Evolutionary conservation across 2,113 vertebrate genomes (phyloP), one percentile per base, ranked within the genome.

Genomic region (Psettodes erumei): DNA sequence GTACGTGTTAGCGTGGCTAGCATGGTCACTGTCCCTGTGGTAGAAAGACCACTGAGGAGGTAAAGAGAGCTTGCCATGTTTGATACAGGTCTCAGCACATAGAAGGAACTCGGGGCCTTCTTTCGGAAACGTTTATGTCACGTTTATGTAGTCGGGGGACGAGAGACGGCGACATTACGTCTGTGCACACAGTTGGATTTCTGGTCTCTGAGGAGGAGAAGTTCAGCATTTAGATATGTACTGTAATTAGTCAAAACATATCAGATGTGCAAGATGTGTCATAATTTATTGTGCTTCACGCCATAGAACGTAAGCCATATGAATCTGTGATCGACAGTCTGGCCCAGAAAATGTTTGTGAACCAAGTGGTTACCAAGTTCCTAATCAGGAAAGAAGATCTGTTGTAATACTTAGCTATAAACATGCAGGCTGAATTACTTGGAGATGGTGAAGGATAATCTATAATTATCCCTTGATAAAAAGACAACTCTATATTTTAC

Each of bases 51-150:
- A 38, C 45, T 54, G 15, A 76, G 43, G 38, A 51, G 45, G 25
- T 38, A 27, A n/a, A 33, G 70, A 65, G 72, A 74, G 54, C 51
- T 38, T 58, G 80, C 58, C 42, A 58, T 62, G 43, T 73, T 32
- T 28, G n/a, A n/a, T 45, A 65, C 74, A 70, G 50, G 25, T 72
- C 47, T 64, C 25, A 48, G 40, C 69, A 64, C 59, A 71, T 35
- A 23, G 28, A 48, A 53, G 27, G 7, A 48, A 45, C n/a, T 35
- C 13, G 65, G 38, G 51, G 21, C 45, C 70, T 54, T 35, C 19
- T n/a, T n/a, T n/a, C 21, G 9, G 51, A 75, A 50, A 25, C 27
- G 40, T 42, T 62, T 48, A 15, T 56, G 37, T 42, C 1, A 12
- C 6, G 25, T 45, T 55, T 62, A 27, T 48, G 56, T 59, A 19